Evolutionary conservation across 2,888 invertebrate species (phyloP), one percentile per base, ranked within the genome.

Genomic region (Ptychoptera albimana): DNA sequence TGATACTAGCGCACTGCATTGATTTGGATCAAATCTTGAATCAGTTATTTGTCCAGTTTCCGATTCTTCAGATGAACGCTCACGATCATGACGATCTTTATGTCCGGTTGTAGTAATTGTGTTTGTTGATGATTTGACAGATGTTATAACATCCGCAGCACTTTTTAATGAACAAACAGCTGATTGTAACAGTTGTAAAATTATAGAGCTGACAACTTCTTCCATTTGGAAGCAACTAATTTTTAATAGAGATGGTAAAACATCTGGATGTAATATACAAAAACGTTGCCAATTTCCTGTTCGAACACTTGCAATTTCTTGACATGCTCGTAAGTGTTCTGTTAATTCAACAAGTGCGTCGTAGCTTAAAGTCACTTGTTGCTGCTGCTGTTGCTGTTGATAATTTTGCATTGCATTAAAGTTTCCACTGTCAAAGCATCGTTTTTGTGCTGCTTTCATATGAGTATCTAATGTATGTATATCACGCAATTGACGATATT

Each of bases 201-300:
- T 82, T 8, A 89, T 87, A 38, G 92, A 85, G 46, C 91, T 86
- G 4, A 96, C 91, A 42, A 81, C 83, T 68, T 93, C 92, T 60
- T 93, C 92, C 46, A 94, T 69, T 40, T 83, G 72, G 50, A 60
- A 65, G 47, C 89, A 84, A 55, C 89, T 85, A 39, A 85, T 82
- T 47, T 82, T 74, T 56, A 94, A 74, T 55, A 94, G 79, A 52
- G 88, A 82, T 23, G 89, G 71, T 40, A 93, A 76, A 5, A 82
- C 79, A 52, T 71, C 70, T 29, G 80, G 77, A 55, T 84, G 80
- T 32, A 74, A 72, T 2, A 75, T 63, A 57, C 91, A 92, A 60
- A 85, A 86, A 57, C 82, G 75, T 64, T 96, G 94, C 96, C 96
- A 97, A 69, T 96, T 96, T 52, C 85, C 82, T 0, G 92, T 89